Evolutionary conservation across 2,113 vertebrate species (phyloP), one percentile per base, ranked within the genome.

Genomic region (Brachypteracias leptosomus): DNA sequence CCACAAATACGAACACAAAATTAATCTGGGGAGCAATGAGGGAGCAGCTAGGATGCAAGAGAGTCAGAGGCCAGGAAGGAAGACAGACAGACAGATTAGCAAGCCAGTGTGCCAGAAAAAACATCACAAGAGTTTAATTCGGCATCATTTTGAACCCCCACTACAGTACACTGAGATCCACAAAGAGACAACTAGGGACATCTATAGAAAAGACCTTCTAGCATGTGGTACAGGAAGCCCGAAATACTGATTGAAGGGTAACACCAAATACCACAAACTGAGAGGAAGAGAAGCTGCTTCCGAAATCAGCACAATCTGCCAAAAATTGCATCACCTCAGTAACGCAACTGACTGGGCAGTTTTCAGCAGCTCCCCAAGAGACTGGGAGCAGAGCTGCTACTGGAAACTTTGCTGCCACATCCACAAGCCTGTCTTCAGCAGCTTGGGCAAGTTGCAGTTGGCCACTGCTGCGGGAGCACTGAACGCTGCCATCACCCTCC

Each of bases 171-270:
- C 18, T 38, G 62, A 58, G 9, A 73, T 33, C 44, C 14, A n/a
- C 18, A 51, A 25, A n/a, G 1, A 52, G 35, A 46, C 21, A 76
- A 26, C n/a, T 47, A 55, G 10, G 46, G 38, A 26, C 13, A 58
- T 22, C 42, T 36, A 85, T 11, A 84, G 51, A 78, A 85, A 82
- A 79, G 47, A 31, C 49, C 14, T 65, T 33, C 49, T 49, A 57
- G 35, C 16, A 85, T 1, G 1, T 13, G 2, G 1, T 4, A 5
- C 0, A 0, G 25, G 61, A 71, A 84, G 47, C 42, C 10, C 2
- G 0, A 70, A 94, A 66, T 28, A 71, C 26, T 12, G 42, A 72
- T 65, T 89, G 52, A 54, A 72, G 47, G 33, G 36, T 49, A 85
- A 76, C 42, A 73, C 19, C 31, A 72, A 92, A 82, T 25, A 78